A percentile compares a stretch with the other conserved stretches of the same genome.
These are phyloP conservation scores for Naso thynnoides DNA, from an alignment of 2,797 vertebrate species.

Conservation along the genomic window DNA sequence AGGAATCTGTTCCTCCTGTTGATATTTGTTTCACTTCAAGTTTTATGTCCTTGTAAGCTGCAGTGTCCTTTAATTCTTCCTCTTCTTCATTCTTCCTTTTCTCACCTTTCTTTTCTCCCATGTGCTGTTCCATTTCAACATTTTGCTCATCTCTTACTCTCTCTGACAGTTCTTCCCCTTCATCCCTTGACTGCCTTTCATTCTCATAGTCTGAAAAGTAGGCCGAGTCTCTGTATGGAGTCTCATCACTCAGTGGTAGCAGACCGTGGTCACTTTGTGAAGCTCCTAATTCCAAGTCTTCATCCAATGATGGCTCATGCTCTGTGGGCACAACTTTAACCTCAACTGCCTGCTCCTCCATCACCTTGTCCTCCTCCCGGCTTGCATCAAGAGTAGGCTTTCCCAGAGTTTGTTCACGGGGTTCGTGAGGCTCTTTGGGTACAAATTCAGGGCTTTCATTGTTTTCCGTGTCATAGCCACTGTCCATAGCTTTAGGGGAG, in stretches of 20 bases:
- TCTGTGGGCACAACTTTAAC: conserved; percentile 39
- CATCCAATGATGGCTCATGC: conserved; percentile 8
- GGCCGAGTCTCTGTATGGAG: conserved; percentile 93
- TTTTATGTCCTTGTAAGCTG: conserved; percentile 52
- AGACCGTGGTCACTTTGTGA: conserved; percentile 80
- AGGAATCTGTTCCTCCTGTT: conserved; percentile 3
- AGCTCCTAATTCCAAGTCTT: conserved; percentile 50
- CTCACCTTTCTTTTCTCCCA: conserved; percentile 56
- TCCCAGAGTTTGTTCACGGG: conserved; percentile 80
- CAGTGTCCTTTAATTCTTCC: conserved; percentile 47
- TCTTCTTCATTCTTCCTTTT: conserved; percentile 60
- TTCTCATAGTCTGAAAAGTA: conserved; percentile 97
- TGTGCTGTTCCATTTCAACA: conserved; percentile 16
- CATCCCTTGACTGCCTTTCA: conserved; percentile 80
- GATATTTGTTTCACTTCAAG: conserved; percentile 26
- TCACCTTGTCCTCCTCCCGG: conserved; percentile 55
- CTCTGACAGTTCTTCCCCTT: conserved; percentile 68
- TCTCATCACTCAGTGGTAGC: conserved; percentile 85
- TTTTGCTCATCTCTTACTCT: conserved; percentile 19
- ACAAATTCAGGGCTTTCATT: conserved; percentile 97
- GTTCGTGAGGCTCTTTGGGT: conserved; percentile 90
- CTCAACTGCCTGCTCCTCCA: conserved; percentile 25
- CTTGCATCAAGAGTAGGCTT: conserved; percentile 61
- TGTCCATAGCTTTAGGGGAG: conserved; percentile 92
- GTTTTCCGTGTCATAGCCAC: conserved; percentile 97